Conservation (phyloP, 35 echinoderm and acorn worm genomes). For the Patiria miniata region DNA sequence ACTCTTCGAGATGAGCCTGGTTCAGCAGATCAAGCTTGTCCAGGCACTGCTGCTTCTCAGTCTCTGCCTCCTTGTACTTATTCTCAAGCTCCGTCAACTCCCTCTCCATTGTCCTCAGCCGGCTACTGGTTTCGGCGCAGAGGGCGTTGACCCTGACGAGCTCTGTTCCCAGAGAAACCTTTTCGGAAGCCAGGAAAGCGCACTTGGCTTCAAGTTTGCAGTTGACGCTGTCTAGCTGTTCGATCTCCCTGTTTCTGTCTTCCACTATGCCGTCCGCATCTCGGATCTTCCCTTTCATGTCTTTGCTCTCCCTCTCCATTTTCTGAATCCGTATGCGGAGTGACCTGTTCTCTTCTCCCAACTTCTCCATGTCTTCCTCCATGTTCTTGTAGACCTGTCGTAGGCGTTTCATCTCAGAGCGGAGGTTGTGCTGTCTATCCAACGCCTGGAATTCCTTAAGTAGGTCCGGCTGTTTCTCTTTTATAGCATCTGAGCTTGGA, state of each 20-base stretch:
- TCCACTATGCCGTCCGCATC: constrained; percentile 37
- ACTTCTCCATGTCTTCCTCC: constrained; percentile 44
- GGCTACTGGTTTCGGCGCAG: constrained; percentile 33
- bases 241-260: constrained; percentile 42
- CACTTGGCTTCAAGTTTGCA: constrained; percentile 50
- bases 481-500: not conserved
- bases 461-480: not conserved
- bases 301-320: constrained; percentile 50
- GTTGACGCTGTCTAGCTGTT: constrained; percentile 67
- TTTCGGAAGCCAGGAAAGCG: constrained; percentile 37
- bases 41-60: constrained; percentile 41
- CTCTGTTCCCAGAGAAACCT: constrained; percentile 35
- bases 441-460: not conserved
- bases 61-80: not conserved
- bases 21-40: constrained; percentile 54
- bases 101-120: constrained; percentile 52
- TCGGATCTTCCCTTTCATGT: constrained; percentile 19
- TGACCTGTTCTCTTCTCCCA: constrained; percentile 73
- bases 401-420: constrained; percentile 64
- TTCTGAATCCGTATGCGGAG: constrained; percentile 45
- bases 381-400: constrained; percentile 62
- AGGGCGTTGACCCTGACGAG: constrained; percentile 42
- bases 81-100: constrained; percentile 48
- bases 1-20: constrained; percentile 65
- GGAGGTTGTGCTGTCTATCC: constrained; percentile 35